These are phyloP conservation scores for Hypocryptadius cinnamomeus DNA, from an alignment of 2,113 vertebrate genomes.

Conservation along the genomic window DNA sequence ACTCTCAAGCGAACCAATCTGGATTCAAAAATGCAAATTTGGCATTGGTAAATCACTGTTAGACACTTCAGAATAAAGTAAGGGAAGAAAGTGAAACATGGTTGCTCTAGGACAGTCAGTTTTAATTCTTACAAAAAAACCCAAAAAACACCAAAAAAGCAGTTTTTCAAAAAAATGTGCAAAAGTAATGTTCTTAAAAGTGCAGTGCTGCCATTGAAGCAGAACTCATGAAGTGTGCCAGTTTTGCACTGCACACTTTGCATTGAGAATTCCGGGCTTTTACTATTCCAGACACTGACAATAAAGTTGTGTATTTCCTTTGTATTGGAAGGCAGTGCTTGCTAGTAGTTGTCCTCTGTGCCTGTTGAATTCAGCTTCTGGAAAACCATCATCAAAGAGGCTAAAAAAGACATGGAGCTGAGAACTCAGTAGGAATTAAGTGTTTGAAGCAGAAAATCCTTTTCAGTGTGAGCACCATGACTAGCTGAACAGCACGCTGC, in stretches of 20 bases:
- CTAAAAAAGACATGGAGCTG: neutral
- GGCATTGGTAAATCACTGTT: neutral
- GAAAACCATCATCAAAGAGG: neutral
- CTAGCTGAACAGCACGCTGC: neutral
- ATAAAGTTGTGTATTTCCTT: neutral
- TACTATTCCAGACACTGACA: neutral
- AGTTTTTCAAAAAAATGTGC: neutral
- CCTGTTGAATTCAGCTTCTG: neutral
- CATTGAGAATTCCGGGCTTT: neutral
- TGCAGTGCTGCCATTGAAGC: neutral
- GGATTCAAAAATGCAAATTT: neutral
- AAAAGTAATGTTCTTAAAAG: neutral
- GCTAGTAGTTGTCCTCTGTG: neutral
- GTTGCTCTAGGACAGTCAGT: neutral
- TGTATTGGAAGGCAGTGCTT: neutral
- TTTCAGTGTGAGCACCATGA: neutral
- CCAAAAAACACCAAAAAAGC: accelerated
- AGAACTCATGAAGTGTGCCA: neutral
- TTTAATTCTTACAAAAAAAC: neutral
- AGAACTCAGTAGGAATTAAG: neutral
- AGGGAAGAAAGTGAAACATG: neutral
- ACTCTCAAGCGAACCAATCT: neutral
- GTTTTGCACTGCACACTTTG: neutral
- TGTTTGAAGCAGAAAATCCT: neutral
- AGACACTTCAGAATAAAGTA: neutral